phyloP scores from a whole-genome alignment of 2,888 invertebrate species.

The Timema podura region DNA sequence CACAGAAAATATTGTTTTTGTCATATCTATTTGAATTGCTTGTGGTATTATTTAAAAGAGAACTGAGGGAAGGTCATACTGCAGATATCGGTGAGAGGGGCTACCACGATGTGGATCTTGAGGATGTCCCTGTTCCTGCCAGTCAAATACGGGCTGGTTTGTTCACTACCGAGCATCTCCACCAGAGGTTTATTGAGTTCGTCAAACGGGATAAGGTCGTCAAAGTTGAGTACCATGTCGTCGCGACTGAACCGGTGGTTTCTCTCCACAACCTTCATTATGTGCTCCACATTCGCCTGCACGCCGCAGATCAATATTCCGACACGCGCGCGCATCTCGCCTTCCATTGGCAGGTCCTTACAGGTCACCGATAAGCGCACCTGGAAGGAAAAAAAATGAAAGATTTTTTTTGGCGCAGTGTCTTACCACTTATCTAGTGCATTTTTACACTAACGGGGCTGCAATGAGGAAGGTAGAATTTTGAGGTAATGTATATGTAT shows the following conservation, averaged over 20 bases:
- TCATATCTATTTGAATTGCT: too few relatives aligned
- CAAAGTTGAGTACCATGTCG: constrained; percentile 55
- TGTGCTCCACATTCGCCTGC: constrained; percentile 71
- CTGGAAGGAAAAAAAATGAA: neutral
- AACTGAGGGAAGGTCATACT: too few relatives aligned
- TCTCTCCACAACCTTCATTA: constrained; percentile 64
- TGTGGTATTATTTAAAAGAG: too few relatives aligned
- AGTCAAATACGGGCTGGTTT: constrained; percentile 52
- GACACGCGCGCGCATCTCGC: constrained; percentile 55
- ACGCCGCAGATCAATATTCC: constrained; percentile 72
- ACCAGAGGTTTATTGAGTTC: constrained; percentile 60
- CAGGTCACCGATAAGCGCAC: constrained; percentile 58
- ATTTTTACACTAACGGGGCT: too few relatives aligned
- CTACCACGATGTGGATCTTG: constrained; percentile 73
- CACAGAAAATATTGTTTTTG: too few relatives aligned
- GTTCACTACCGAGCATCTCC: constrained; percentile 31
- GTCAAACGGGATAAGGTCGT: constrained; percentile 73
- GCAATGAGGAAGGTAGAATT: too few relatives aligned
- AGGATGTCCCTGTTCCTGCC: constrained; percentile 67
- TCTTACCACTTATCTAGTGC: too few relatives aligned
- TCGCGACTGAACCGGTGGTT: constrained; percentile 69
- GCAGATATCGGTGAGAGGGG: constrained; percentile 50
- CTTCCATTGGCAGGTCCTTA: constrained; percentile 55
- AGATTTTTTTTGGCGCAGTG: neutral
- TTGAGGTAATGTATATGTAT: too few relatives aligned